Evolutionary conservation across 2,888 invertebrate species (phyloP).

Genomic region (Meteorus cinctellus): DNA sequence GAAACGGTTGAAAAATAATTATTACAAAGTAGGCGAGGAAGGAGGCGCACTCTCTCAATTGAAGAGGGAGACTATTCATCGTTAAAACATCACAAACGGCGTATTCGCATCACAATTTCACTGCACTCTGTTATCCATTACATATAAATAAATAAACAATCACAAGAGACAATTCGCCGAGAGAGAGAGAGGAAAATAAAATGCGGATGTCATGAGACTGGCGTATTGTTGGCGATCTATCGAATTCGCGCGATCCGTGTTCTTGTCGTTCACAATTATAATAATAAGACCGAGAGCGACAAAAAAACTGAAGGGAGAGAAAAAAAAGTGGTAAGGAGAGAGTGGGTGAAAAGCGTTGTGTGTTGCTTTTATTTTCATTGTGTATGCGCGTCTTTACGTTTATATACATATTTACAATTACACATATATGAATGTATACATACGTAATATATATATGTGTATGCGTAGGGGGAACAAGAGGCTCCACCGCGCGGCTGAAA

Average conservation of each 20-base stretch:
- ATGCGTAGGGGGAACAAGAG: slow-evolving; percentile 11
- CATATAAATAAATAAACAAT: too few relatives aligned
- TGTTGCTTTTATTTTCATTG: background rate
- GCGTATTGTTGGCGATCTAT: background rate
- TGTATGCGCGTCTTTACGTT: background rate
- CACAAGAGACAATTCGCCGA: background rate
- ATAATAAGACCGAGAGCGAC: background rate
- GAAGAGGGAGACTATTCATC: too few relatives aligned
- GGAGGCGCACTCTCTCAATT: too few relatives aligned
- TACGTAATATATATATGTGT: background rate
- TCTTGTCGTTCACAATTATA: background rate
- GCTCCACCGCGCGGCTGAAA: slow-evolving; percentile 37
- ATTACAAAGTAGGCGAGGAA: too few relatives aligned
- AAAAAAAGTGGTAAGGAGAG: background rate
- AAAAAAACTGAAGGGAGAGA: too few relatives aligned
- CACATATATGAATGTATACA: background rate
- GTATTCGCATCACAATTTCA: too few relatives aligned
- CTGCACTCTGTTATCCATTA: too few relatives aligned
- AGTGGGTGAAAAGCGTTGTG: slow-evolving; percentile 1
- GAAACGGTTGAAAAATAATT: slow-evolving; percentile 19
- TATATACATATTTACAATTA: background rate
- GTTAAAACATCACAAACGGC: too few relatives aligned
- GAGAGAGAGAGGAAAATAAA: background rate
- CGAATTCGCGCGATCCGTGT: slow-evolving; percentile 8
- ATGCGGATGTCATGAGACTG: background rate